phyloP scores from a whole-genome alignment of 2,797 vertebrate genomes.

The Vultur gryphus region DNA sequence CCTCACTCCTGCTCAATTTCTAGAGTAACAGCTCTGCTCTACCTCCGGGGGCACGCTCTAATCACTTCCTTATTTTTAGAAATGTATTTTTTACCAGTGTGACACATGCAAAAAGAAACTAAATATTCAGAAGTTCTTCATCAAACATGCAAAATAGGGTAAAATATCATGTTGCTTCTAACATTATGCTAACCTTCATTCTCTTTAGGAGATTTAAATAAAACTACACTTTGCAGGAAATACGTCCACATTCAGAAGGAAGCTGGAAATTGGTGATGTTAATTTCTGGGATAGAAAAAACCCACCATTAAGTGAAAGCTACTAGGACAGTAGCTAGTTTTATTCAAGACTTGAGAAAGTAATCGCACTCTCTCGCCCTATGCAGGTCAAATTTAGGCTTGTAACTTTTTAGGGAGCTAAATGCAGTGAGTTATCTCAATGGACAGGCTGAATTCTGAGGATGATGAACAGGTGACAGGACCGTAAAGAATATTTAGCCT shows the following conservation, averaged over 20 bases:
- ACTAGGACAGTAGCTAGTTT: not conserved
- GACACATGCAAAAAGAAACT: not conserved
- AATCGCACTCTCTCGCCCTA: not conserved
- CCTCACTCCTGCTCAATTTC: not conserved
- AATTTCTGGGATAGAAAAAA: not conserved
- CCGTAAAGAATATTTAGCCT: not conserved
- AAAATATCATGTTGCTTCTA: not conserved
- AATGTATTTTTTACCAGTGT: not conserved
- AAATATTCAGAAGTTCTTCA: not conserved
- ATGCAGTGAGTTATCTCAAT: not conserved
- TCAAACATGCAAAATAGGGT: not conserved
- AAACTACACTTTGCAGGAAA: not conserved
- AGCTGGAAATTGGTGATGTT: not conserved
- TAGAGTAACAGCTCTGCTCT: not conserved
- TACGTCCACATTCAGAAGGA: not conserved
- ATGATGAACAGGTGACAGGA: not conserved
- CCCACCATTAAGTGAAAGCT: accelerated
- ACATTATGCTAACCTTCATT: not conserved
- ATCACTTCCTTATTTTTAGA: not conserved
- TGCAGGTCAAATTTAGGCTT: not conserved
- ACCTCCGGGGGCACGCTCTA: not conserved
- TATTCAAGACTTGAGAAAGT: not conserved
- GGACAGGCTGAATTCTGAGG: not conserved
- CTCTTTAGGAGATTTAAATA: not conserved
- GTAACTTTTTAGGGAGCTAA: not conserved